Evolutionary conservation across 2,113 vertebrate genomes (phyloP).

Genomic region (Chunga burmeisteri): DNA sequence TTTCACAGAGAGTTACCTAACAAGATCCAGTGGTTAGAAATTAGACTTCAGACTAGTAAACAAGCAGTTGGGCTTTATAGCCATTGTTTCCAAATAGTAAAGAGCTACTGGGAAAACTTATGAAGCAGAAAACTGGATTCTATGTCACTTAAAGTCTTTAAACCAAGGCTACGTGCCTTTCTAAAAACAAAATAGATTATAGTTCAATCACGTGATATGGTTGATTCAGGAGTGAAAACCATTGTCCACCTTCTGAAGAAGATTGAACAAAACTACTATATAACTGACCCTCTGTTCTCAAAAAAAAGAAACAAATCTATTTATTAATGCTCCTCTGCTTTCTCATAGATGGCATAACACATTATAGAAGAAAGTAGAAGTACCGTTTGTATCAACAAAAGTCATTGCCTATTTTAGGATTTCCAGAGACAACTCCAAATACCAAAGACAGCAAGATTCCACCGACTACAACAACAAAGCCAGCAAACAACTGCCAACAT

Average conservation of each 20-base stretch:
- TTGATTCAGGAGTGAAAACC: background rate
- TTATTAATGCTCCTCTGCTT: background rate
- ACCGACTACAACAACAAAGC: background rate
- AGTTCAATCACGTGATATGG: background rate
- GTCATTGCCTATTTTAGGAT: background rate
- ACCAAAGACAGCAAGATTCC: background rate
- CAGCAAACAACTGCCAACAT: background rate
- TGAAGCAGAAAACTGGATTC: background rate
- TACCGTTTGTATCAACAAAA: background rate
- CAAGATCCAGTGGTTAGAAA: background rate
- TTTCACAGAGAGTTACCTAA: background rate
- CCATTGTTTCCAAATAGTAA: background rate
- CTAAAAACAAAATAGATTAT: background rate
- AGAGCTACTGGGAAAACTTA: background rate
- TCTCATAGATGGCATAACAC: background rate
- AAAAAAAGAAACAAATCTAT: background rate
- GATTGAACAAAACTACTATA: background rate
- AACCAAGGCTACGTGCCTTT: background rate
- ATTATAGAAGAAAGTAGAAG: background rate
- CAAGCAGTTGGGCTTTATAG: background rate
- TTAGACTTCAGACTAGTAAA: background rate
- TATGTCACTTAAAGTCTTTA: background rate
- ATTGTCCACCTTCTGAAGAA: background rate
- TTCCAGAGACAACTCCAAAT: background rate
- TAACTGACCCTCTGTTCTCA: background rate